phyloP scores from a whole-genome alignment of 2,113 vertebrate species.

The Hippocampus zosterae region DNA sequence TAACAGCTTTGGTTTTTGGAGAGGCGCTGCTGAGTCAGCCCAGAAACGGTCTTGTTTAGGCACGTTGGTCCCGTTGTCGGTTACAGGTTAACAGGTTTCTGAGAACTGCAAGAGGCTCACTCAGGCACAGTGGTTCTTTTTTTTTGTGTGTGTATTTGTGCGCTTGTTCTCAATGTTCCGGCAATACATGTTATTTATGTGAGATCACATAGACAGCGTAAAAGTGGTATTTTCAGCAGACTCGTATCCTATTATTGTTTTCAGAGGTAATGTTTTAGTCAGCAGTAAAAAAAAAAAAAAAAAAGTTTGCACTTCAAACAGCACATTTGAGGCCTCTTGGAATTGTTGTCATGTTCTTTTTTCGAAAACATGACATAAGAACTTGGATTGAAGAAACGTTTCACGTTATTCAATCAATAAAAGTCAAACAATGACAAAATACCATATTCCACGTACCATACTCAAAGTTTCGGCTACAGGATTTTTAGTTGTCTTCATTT shows the following conservation, averaged over 20 bases:
- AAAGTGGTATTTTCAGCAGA: background rate
- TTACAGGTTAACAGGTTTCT: slow-evolving; percentile 56
- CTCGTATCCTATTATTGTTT: background rate
- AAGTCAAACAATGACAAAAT: background rate
- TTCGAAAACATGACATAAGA: slow-evolving; percentile 11
- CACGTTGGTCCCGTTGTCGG: slow-evolving; percentile 36
- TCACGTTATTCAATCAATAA: background rate
- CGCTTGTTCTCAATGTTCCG: background rate
- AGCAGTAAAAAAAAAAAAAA: background rate
- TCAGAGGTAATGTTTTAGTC: background rate
- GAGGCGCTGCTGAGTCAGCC: slow-evolving; percentile 13
- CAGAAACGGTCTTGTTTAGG: slow-evolving; percentile 46
- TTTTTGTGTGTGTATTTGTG: background rate
- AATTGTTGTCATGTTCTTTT: background rate
- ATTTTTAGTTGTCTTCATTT: background rate
- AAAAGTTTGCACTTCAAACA: background rate
- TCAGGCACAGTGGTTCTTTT: slow-evolving; percentile 14
- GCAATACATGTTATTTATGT: background rate
- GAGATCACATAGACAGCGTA: background rate
- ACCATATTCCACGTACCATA: background rate
- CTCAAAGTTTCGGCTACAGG: background rate
- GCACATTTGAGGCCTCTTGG: background rate
- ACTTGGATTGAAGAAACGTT: background rate
- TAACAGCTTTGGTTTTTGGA: background rate
- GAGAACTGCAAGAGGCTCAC: slow-evolving; percentile 14